Evolutionary conservation across 2,113 vertebrate genomes (phyloP), one percentile per base, ranked within the genome.

Genomic region (Cettia cetti): DNA sequence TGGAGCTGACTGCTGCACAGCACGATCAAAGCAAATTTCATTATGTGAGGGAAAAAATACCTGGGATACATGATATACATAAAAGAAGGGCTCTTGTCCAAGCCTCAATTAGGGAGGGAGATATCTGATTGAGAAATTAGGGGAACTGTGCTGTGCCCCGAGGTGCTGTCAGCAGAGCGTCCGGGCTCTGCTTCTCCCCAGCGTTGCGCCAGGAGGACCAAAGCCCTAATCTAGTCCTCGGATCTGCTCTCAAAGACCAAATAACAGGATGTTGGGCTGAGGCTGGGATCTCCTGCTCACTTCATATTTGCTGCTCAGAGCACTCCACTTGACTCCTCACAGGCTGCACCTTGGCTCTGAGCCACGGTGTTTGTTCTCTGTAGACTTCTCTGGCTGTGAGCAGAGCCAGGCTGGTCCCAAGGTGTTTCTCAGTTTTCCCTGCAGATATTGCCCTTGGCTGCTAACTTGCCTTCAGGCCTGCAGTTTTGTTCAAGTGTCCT

Each of bases 261-360:
- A 59, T 52, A 95, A 96, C 91, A 94, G 72, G 83, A 92, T 94
- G 86, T 22, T 74, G 83, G 89, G 69, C 92, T 93, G 68, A 57
- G 84, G 28, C 87, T 84, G 68, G 30, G 50, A 80, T 83, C 66
- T 94, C 47, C 70, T 82, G 53, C 79, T 64, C 53, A 1, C 15
- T 85, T 23, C 39, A 13, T 75, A 31, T 78, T 86, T 77, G 92
- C 81, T 94, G 23, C 63, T 72, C 37, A 33, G 57, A 82, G 85
- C 56, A 42, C 39, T 75, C 52, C 63, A 6, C 76, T 90, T 59
- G 54, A 64, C 42, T 87, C 47, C 85, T 75, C 39, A 33, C 82
- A 60, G 89, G 44, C 91, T 92, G 61, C 79, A 28, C 75, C 57
- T 64, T 86, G 86, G 82, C 91, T 80, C 57, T 2, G 8, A 65